Conservation (phyloP, 1,140 invertebrate species). For the Pachyrhynchus sulphureomaculatus region DNA sequence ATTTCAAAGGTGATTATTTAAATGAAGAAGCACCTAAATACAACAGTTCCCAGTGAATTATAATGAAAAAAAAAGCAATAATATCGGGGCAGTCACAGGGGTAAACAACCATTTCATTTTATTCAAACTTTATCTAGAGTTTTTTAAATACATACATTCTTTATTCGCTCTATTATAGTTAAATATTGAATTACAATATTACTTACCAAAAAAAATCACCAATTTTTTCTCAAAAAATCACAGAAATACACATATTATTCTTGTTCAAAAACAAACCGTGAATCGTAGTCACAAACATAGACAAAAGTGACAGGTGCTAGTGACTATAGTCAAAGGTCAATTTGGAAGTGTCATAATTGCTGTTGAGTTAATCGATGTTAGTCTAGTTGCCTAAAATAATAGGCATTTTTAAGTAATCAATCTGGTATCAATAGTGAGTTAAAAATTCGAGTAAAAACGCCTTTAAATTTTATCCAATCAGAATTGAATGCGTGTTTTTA, state of each 20-base stretch:
- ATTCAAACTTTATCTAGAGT: no score
- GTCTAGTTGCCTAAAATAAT: background rate
- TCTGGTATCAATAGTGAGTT: no score
- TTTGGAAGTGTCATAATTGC: background rate
- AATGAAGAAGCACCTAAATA: background rate
- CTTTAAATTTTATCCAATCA: no score
- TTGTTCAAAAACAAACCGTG: background rate
- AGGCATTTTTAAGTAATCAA: no score
- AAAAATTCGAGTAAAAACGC: no score
- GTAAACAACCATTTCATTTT: background rate
- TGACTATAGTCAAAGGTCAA: background rate
- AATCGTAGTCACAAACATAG: background rate
- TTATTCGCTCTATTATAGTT: no score
- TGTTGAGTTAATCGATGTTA: background rate
- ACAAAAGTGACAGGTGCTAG: background rate
- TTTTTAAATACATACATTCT: no score
- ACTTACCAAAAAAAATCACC: background rate
- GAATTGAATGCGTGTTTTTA: no score
- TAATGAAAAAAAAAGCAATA: background rate
- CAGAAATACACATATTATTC: background rate
- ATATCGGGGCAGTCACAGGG: background rate
- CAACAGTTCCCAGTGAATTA: background rate
- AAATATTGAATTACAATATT: no score
- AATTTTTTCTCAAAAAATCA: background rate
- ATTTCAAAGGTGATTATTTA: no score